Base-by-base conservation (phyloP, 2,888 invertebrate genomes). In the Synanthedon andrenaeformis region DNA sequence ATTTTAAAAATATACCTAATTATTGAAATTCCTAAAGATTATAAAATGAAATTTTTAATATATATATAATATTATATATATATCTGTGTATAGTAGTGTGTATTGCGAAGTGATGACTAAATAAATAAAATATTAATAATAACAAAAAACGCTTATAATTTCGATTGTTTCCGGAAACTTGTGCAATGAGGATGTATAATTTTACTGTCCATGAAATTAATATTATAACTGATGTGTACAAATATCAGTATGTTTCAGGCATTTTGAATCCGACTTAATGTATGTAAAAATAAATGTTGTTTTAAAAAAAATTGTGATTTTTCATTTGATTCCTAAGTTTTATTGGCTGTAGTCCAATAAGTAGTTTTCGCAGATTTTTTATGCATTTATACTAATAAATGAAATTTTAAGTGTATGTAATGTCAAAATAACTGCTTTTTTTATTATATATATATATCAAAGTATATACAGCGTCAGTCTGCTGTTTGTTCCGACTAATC, bases 231-330 rank as follows among this genome's bases (percentile, higher is more conserved):
- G 85, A 85, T 85, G 80, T 86, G 82, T 86, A 85, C 82, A 79
- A 73, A 82, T 72, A 84, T 85, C 84, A 85, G 85, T 85, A 82
- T 81, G 83, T 85, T 86, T 86, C 86, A 82, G 81, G 78, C 83
- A 82, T 86, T 87, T 87, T 85, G 84, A 87, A 87, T 87, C 86
- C 81, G 86, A 87, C 83, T 85, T 85, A 85, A 86, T 87, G 85
- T 87, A 86, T 87, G 86, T 86, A 87, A 86, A 86, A 87, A 87
- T 87, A 87, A 87, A 87, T 87, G 87, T 87, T 87, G 86, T 87
- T 87, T 87, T 87, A 84, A 85, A 61, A 84, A 85, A 61, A 82
- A 81, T 78, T 79, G 76, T 81, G 74, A 65, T 74, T 65, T 85
- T 84, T 85, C 62, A 80, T 80, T 82, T 75, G 62, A 65, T 60